phyloP scores from a whole-genome alignment of 2,113 vertebrate genomes.

The Callocephalon fimbriatum region DNA sequence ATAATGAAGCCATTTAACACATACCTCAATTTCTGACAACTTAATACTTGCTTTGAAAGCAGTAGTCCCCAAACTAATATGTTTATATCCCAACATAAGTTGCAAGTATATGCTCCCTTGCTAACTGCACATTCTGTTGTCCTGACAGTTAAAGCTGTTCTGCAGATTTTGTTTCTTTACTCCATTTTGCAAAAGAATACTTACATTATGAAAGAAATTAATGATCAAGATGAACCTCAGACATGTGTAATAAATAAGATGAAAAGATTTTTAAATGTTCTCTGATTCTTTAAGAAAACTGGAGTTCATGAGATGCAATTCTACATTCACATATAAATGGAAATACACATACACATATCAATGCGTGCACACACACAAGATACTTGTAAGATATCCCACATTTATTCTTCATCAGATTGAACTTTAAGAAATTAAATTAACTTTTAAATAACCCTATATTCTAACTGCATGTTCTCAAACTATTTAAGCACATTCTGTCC shows the following conservation, averaged over 20 bases:
- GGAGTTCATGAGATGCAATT: neutral
- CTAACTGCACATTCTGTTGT: neutral
- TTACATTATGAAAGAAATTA: constrained; percentile 57
- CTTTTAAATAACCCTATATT: neutral
- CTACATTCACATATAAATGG: constrained; percentile 62
- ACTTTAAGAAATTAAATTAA: neutral
- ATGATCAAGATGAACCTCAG: constrained; percentile 8
- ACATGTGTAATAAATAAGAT: constrained; percentile 13
- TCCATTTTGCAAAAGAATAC: neutral
- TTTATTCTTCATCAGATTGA: neutral
- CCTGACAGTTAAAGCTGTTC: neutral
- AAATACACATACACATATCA: neutral
- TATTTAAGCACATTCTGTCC: neutral
- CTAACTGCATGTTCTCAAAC: neutral
- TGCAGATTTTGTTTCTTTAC: neutral
- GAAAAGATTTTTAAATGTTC: constrained; percentile 15
- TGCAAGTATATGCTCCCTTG: neutral
- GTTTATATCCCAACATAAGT: constrained; percentile 46
- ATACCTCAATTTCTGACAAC: constrained; percentile 64
- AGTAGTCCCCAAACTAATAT: constrained; percentile 70
- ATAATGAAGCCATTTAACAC: constrained; percentile 72
- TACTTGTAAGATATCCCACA: neutral
- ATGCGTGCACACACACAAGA: neutral
- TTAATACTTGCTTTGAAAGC: constrained; percentile 74
- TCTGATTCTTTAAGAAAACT: neutral